A percentile compares a stretch with the other conserved stretches of the same genome.
These are phyloP conservation scores for Axinella damicornis DNA, from an alignment of 37 sponge, comb jelly and placozoan species.

Conservation along the genomic window DNA sequence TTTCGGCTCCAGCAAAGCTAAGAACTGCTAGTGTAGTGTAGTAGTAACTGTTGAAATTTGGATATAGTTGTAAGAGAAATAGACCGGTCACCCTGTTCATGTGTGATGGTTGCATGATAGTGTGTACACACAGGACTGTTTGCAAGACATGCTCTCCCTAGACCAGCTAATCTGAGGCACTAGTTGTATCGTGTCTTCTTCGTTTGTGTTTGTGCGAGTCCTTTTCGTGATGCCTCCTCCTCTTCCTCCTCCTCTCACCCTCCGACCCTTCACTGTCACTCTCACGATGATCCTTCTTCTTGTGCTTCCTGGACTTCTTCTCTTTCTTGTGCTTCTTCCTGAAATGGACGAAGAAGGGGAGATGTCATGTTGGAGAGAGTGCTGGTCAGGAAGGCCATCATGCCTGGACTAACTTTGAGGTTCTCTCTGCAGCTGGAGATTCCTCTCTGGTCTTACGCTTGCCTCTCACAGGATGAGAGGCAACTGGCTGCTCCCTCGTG, in stretches of 20 bases:
- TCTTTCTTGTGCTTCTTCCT: conserved; percentile 18
- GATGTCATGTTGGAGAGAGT: too few species aligned
- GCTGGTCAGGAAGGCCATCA: too few species aligned
- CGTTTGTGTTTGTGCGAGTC: background rate
- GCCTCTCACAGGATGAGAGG: background rate
- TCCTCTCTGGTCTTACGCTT: background rate
- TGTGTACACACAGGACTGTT: too few species aligned
- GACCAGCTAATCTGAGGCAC: conserved; percentile 1
- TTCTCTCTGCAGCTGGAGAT: background rate
- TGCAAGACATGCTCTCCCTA: too few species aligned
- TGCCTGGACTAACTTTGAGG: too few species aligned
- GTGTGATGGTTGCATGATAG: too few species aligned
- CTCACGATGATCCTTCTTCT: background rate
- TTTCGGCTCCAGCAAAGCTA: conserved; percentile 20
- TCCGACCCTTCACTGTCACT: background rate
- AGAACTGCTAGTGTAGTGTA: background rate
- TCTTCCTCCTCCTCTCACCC: background rate
- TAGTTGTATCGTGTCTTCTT: conserved; percentile 13
- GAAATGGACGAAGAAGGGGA: background rate
- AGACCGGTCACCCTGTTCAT: too few species aligned
- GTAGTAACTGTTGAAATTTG: too few species aligned
- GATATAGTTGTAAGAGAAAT: too few species aligned
- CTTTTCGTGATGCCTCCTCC: background rate
- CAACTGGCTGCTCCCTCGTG: background rate
- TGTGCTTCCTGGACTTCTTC: conserved; percentile 15